Evolutionary conservation across 2,888 invertebrate genomes (phyloP).

Genomic region (Drosophila prostipennis): DNA sequence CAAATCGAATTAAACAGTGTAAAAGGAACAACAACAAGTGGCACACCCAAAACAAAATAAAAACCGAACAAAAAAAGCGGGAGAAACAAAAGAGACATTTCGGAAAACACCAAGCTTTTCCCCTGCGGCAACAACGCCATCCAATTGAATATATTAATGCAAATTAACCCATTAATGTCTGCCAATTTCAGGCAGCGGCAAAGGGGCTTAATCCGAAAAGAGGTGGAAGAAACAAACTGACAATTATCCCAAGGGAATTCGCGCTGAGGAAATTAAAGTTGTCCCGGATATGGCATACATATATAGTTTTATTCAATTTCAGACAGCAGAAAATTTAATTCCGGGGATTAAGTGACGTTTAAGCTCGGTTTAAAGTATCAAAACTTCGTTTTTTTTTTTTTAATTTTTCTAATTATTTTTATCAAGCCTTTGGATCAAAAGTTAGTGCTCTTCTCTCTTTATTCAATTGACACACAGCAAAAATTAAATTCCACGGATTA

Average conservation of each 20-base stretch:
- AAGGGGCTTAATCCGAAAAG: conserved; percentile 3
- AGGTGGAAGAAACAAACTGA: conserved; percentile 1
- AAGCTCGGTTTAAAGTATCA: not conserved
- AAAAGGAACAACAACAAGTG: conserved; percentile 4
- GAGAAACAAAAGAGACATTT: not conserved
- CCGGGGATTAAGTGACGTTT: not conserved
- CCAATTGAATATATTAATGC: conserved; percentile 49
- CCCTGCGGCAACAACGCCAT: conserved; percentile 25
- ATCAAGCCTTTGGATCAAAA: too few species aligned
- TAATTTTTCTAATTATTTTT: too few species aligned
- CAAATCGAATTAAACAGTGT: conserved; percentile 63
- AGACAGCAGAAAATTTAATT: not conserved
- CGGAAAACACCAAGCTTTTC: not conserved
- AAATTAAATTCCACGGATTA: too few species aligned
- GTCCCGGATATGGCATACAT: not conserved
- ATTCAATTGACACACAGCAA: too few species aligned
- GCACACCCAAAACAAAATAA: not conserved
- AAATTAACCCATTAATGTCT: conserved; percentile 54
- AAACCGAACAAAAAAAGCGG: not conserved
- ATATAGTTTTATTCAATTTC: not conserved
- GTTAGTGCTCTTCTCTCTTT: too few species aligned
- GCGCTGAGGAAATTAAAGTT: conserved; percentile 10
- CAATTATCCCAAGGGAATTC: conserved; percentile 13
- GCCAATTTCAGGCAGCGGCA: conserved; percentile 16
- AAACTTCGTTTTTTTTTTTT: too few species aligned